Percentiles rank a stretch among this genome's conserved stretches.
phyloP scores from a whole-genome alignment of 2,888 invertebrate genomes.

The Deroplatys truncata region DNA sequence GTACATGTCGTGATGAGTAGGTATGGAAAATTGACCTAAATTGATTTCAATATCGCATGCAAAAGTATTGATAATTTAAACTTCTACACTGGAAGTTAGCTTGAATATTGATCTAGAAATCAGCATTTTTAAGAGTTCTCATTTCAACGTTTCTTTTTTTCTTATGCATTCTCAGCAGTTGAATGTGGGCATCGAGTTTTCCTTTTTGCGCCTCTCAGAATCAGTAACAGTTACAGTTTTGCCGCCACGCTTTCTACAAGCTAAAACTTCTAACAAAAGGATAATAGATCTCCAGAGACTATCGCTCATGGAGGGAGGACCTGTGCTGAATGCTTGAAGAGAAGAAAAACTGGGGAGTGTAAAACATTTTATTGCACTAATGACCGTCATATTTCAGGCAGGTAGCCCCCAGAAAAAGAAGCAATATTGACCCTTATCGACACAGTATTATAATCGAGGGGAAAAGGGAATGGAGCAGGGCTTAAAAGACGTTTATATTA shows the following conservation, averaged over 20 bases:
- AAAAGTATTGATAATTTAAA: no score
- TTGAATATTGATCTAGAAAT: no score
- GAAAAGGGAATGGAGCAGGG: not conserved
- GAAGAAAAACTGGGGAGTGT: not conserved
- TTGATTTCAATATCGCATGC: no score
- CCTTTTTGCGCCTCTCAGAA: not conserved
- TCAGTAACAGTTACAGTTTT: not conserved
- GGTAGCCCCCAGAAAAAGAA: not conserved
- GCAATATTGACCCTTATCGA: conserved; percentile 4
- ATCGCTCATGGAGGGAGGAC: not conserved
- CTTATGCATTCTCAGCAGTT: not conserved
- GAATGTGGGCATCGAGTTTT: not conserved
- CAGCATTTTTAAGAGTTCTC: no score
- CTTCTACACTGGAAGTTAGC: no score
- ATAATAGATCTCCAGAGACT: not conserved
- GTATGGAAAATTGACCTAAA: no score
- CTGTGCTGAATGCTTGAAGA: not conserved
- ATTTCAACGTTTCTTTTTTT: no score
- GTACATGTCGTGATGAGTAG: no score
- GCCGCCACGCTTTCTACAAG: not conserved
- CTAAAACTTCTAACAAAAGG: not conserved
- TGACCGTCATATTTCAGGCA: not conserved
- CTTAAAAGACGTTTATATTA: not conserved
- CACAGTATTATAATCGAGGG: not conserved
- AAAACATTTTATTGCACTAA: conserved; percentile 15